phyloP scores from a whole-genome alignment of 2,888 invertebrate genomes.

The Stratiomys singularior region DNA sequence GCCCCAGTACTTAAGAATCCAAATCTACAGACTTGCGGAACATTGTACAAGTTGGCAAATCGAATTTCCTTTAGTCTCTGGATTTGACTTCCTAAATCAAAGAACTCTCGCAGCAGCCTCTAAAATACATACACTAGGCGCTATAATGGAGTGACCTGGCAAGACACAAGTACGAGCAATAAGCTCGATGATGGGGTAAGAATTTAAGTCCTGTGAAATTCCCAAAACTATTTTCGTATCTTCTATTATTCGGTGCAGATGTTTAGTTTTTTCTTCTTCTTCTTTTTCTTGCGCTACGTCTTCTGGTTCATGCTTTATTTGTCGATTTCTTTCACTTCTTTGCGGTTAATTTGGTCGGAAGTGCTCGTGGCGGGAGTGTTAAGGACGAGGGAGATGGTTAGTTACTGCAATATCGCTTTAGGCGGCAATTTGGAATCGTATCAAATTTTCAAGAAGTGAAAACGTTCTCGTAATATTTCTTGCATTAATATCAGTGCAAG shows the following conservation, averaged over 20 bases:
- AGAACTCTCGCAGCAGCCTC: slow-evolving; percentile 16
- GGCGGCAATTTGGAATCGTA: not conserved
- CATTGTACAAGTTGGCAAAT: slow-evolving; percentile 38
- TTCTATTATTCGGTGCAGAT: slow-evolving; percentile 26
- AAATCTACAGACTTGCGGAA: not conserved
- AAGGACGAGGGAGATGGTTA: not conserved
- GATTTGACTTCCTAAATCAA: slow-evolving; percentile 44
- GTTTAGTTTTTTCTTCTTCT: not conserved
- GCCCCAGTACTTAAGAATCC: slow-evolving; percentile 10
- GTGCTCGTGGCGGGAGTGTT: not conserved
- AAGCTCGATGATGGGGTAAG: not conserved
- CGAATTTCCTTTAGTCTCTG: slow-evolving; percentile 35
- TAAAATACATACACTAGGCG: not conserved
- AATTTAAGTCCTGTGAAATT: slow-evolving; percentile 25
- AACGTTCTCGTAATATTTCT: not conserved
- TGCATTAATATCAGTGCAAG: not conserved
- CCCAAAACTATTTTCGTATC: slow-evolving; percentile 25
- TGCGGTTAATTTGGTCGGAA: not conserved
- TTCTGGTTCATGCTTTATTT: not conserved
- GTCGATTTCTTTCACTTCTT: not conserved
- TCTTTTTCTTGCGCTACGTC: not conserved
- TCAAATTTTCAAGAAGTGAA: not conserved
- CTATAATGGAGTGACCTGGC: not conserved
- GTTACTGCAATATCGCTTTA: not conserved
- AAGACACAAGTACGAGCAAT: not conserved